Evolutionary conservation across 2,888 invertebrate genomes (phyloP).

Genomic region (Perithous albicinctus): DNA sequence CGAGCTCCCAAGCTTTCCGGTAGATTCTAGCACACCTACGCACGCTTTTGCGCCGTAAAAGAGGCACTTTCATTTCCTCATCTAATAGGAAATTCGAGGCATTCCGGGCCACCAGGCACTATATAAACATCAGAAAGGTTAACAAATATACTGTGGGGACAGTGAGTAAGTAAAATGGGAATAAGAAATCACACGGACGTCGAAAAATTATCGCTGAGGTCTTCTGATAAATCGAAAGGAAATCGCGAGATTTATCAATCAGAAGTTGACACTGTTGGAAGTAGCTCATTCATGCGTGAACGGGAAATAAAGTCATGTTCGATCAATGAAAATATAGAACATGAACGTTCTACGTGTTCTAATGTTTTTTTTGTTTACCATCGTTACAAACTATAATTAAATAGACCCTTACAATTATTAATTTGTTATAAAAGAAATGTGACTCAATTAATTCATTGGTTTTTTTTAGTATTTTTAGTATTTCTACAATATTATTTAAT

Average conservation of each 20-base stretch:
- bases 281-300: too few relatives aligned
- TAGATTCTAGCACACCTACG: neutral
- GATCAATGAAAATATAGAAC: neutral
- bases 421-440: too few relatives aligned
- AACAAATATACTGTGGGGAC: conserved; percentile 22
- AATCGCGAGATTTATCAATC: neutral
- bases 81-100: conserved; percentile 3
- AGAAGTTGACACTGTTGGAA: neutral
- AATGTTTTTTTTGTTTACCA: too few relatives aligned
- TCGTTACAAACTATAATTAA: too few relatives aligned
- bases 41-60: neutral
- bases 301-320: neutral
- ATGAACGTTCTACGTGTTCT: neutral
- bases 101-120: conserved; percentile 22
- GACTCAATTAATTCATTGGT: neutral
- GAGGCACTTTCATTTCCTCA: conserved; percentile 26
- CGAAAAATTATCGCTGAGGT: conserved; percentile 32
- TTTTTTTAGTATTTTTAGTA: too few relatives aligned
- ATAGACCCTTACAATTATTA: too few relatives aligned
- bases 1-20: conserved; percentile 22
- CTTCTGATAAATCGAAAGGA: neutral
- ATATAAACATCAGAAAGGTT: conserved; percentile 45
- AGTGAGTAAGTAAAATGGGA: neutral
- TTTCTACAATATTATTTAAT: too few relatives aligned
- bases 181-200: neutral